Evolutionary conservation across 2,113 vertebrate species (phyloP).

Genomic region (Laticauda laticaudata): DNA sequence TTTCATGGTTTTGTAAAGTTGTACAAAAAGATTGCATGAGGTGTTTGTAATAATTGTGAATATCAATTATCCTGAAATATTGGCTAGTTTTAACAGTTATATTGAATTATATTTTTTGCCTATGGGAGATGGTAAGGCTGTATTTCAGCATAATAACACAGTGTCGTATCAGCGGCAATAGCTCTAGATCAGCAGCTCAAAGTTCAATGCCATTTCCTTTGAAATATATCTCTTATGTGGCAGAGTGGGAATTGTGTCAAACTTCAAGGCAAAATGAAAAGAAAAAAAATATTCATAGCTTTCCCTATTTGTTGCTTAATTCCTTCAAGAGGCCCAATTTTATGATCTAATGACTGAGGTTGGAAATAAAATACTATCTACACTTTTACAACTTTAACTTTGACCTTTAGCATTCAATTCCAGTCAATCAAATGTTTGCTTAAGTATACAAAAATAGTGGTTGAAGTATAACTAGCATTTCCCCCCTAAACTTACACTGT

Average conservation of each 20-base stretch:
- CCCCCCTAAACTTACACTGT: background rate
- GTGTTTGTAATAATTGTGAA: background rate
- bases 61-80: background rate
- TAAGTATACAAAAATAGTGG: conserved; percentile 35
- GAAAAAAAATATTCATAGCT: background rate
- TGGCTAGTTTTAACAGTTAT: background rate
- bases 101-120: background rate
- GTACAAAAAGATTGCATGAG: background rate
- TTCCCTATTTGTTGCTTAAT: background rate
- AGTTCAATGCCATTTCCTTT: background rate
- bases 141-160: background rate
- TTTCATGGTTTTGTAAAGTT: background rate
- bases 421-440: conserved; percentile 60
- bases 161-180: background rate
- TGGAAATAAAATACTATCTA: background rate
- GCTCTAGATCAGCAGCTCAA: background rate
- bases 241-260: background rate
- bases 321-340: background rate
- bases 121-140: background rate
- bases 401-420: conserved; percentile 66
- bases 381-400: conserved; percentile 38
- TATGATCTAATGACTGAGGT: background rate
- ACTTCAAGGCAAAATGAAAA: background rate
- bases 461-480: conserved; percentile 63
- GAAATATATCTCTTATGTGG: background rate